phyloP scores from a whole-genome alignment of 2,888 invertebrate species.

The Sphaerolaimus hirsutus region DNA sequence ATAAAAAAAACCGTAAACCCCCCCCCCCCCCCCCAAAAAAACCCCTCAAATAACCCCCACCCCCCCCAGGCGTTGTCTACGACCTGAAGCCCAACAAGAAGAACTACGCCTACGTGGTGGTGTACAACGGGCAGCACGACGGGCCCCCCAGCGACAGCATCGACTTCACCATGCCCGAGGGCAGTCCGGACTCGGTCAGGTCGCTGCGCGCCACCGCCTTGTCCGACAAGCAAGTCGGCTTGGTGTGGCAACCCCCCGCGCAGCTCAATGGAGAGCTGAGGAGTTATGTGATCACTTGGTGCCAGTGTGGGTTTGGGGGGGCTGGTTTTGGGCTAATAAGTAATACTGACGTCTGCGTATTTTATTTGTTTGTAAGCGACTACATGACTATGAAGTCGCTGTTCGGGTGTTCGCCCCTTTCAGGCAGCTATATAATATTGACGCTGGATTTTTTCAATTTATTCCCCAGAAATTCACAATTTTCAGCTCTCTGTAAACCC shows the following conservation, averaged over 20 bases:
- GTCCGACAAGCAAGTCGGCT: slow-evolving; percentile 58
- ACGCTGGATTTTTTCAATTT: too few relatives aligned
- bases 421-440: too few relatives aligned
- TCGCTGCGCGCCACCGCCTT: slow-evolving; percentile 55
- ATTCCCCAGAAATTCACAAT: too few relatives aligned
- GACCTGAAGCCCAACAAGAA: slow-evolving; percentile 56
- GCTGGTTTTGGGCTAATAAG: too few relatives aligned
- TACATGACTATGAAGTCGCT: too few relatives aligned
- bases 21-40: too few relatives aligned
- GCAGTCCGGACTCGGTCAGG: slow-evolving; percentile 57
- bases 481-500: too few relatives aligned
- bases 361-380: too few relatives aligned
- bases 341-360: too few relatives aligned
- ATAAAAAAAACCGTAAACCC: too few relatives aligned
- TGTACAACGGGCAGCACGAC: slow-evolving; percentile 61
- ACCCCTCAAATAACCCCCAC: too few relatives aligned
- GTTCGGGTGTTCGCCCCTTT: too few relatives aligned
- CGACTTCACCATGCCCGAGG: slow-evolving; percentile 61
- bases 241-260: slow-evolving; percentile 66
- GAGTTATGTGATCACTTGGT: slow-evolving; percentile 71
- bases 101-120: slow-evolving; percentile 61
- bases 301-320: slow-evolving; percentile 33
- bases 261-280: slow-evolving; percentile 67
- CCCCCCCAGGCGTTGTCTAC: slow-evolving; percentile 43
- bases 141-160: slow-evolving; percentile 64